These are phyloP conservation scores for Grantiella picta DNA, from an alignment of 2,113 vertebrate genomes.

Conservation along the genomic window DNA sequence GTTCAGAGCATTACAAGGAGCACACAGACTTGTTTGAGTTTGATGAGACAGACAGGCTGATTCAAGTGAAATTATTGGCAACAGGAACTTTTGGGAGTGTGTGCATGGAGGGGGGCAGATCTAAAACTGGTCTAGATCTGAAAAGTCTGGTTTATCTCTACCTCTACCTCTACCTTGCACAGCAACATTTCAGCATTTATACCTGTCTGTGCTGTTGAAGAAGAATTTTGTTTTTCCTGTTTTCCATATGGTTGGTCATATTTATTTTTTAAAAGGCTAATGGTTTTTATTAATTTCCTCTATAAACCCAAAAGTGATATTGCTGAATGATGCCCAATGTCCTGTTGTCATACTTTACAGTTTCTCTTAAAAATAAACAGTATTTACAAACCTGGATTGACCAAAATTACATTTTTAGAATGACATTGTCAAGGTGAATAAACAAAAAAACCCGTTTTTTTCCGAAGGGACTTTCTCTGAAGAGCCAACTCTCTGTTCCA, in stretches of 20 bases:
- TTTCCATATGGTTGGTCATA: neutral
- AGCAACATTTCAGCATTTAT: conserved; percentile 41
- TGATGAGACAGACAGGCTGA: neutral
- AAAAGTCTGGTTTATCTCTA: conserved; percentile 40
- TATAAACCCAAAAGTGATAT: conserved; percentile 1
- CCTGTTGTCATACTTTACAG: conserved; percentile 11
- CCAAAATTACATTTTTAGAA: conserved; percentile 5
- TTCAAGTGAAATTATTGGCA: neutral
- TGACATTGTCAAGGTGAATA: neutral
- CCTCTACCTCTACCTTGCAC: conserved; percentile 53
- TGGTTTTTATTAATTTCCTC: conserved; percentile 50
- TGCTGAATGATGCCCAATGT: conserved; percentile 4
- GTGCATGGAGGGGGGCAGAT: neutral
- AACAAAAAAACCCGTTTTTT: neutral
- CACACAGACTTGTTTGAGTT: neutral
- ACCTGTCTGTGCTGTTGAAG: neutral
- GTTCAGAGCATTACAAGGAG: neutral
- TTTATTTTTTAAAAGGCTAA: conserved; percentile 50
- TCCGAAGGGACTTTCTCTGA: neutral
- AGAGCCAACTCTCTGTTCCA: neutral
- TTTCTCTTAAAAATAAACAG: conserved; percentile 60
- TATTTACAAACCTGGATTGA: neutral
- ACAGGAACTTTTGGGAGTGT: neutral
- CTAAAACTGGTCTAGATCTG: conserved; percentile 7
- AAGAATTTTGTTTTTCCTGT: neutral